Conservation (phyloP, 2,113 vertebrate genomes). For the Petromus typicus region DNA sequence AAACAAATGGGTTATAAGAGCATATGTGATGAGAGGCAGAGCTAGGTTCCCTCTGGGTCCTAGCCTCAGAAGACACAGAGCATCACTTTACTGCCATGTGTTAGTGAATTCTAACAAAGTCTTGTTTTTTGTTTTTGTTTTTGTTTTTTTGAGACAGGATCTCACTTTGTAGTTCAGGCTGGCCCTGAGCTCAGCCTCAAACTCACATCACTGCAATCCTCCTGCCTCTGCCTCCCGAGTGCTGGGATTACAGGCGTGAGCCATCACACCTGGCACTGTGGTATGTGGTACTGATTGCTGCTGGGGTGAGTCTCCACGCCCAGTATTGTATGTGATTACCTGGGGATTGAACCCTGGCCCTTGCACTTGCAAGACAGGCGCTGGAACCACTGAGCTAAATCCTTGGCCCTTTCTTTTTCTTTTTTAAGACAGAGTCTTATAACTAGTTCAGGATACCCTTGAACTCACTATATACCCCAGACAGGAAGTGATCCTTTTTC, state of each 20-base stretch:
- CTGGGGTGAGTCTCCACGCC: no score
- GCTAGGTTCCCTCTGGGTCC: neutral
- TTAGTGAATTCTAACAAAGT: constrained; percentile 22
- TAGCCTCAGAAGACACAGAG: neutral
- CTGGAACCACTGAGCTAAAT: no score
- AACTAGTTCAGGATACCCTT: neutral
- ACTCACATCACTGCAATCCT: no score
- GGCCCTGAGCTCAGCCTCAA: no score
- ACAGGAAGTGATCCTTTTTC: neutral
- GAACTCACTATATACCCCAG: neutral
- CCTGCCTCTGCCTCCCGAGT: no score
- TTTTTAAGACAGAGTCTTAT: neutral
- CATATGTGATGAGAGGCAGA: neutral
- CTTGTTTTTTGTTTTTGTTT: neutral
- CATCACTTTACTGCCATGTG: neutral
- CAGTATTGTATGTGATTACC: no score
- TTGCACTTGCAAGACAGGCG: no score
- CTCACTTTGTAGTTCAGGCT: no score
- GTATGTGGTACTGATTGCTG: no score
- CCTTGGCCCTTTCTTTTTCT: no score
- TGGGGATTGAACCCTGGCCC: no score
- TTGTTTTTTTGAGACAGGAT: neutral
- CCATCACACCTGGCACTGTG: neutral
- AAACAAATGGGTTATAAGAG: neutral
- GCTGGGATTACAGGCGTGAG: no score